Evolutionary conservation across 1,140 invertebrate species (phyloP), one percentile per base, ranked within the genome.

Genomic region (Zeugodacus cucurbitae): DNA sequence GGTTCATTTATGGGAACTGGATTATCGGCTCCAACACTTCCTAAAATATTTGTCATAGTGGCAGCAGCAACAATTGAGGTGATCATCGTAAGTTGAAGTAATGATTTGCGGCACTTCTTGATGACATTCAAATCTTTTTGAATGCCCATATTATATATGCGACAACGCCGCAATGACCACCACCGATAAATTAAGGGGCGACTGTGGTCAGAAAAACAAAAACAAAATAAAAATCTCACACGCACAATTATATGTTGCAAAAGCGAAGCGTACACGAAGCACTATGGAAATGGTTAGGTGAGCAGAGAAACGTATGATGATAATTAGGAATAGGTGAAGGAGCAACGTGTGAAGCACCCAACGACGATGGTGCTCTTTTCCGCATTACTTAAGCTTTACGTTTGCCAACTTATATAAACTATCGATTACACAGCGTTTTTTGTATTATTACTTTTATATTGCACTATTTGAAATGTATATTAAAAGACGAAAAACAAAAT

Each of bases 61-160:
- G 90, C 88, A 10, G 90, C 92, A 14, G 89, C 91, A 59, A 91
- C 91, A 74, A 91, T 89, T 22, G 90, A 91, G 37, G 92, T 91
- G 67, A 93, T 88, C 87, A 93, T 90, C 8, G 91, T 67, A 11
- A 91, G 88, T 88, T 91, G 91, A 32, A 93, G 89, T 29, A 93
- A 89, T 34, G 91, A 87, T 87, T 89, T 89, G n/a, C 86, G 89
- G 85, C 88, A 90, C 67, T 90, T 89, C 82, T 41, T 90, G 85
- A 90, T 89, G 57, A 89, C 90, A 88, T 89, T 89, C 87, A 91
- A 88, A 88, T 91, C 90, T 90, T 91, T 88, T 89, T 91, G 89
- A 89, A 90, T 92, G 88, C 90, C 91, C 91, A 92, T 92, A 89
- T 57, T 88, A 74, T 87, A 74, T 87, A 54, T 41, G 37, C 64